Evolutionary conservation across 2,797 vertebrate species (phyloP), one percentile per base, ranked within the genome.

Genomic region (Myripristis jacobus): DNA sequence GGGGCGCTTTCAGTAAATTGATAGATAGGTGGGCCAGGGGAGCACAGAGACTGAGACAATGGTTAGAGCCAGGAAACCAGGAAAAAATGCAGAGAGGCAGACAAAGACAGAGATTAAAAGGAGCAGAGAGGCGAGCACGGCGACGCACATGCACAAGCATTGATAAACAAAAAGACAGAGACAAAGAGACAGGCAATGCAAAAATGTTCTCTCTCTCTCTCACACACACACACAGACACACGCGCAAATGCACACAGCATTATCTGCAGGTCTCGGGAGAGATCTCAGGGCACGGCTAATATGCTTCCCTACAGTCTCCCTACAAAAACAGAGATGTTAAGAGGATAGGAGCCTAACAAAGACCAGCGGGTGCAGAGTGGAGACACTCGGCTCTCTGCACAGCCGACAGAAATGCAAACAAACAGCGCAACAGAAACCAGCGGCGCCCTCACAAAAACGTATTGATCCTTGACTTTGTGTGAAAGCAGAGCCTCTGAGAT

Each of bases 311-410:
- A 58, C 61, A 54, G 73, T 66, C 73, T 68, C 24, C 73, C 56
- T 63, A 48, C 71, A 61, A 65, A 88, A 64, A 71, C 63, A 59
- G 57, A 78, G 73, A 83, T 84, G 69, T 77, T 82, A 73, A 78
- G 73, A 24, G 73, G 87, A 90, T 86, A 81, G 70, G 70, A 79
- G 59, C 34, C 80, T 71, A 84, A 87, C 81, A 86, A 85, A 86
- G 70, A 82, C 43, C 68, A 60, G 53, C 1, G 38, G 68, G 57
- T 65, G 67, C 69, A 62, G 72, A 80, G 68, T 1, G 27, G 54
- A 81, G 63, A 69, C 63, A 58, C 44, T 15, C 18, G 68, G 66
- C 59, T 63, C 47, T 43, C 31, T 48, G 24, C 64, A 38, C 74
- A 70, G 57, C 55, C 69, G 67, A 68, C 66, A 51, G 21, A 60